A percentile compares a stretch with the other conserved stretches of the same genome.
Conservation (phyloP, 2,797 vertebrate species). For the Sebastes diploproa region DNA sequence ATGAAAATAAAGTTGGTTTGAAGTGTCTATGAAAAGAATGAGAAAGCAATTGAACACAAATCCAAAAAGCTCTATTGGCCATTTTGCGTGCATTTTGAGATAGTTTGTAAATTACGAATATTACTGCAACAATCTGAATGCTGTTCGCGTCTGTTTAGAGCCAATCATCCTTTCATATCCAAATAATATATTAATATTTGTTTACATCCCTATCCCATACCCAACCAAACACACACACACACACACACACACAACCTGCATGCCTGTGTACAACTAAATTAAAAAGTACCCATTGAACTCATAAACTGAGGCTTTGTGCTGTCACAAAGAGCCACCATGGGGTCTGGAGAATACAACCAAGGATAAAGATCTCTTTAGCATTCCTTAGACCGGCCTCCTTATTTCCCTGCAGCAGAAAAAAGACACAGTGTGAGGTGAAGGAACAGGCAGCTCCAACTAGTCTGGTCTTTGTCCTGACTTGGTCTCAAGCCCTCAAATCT, state of each 20-base stretch:
- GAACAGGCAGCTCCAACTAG: neutral
- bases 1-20: neutral
- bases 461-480: too few species aligned
- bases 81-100: neutral
- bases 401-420: conserved; percentile 35
- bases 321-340: conserved; percentile 37
- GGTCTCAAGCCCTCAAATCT: too few species aligned
- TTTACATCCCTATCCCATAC: neutral
- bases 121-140: neutral
- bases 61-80: neutral
- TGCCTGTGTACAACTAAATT: neutral
- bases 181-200: neutral
- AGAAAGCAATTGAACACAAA: neutral
- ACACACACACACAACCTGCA: neutral
- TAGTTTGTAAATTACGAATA: neutral
- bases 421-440: conserved; percentile 38
- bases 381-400: conserved; percentile 40
- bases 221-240: neutral
- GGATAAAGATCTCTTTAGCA: conserved; percentile 59
- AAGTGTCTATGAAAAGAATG: neutral
- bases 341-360: conserved; percentile 38
- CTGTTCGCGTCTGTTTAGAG: neutral
- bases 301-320: conserved; percentile 12
- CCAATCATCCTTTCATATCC: neutral
- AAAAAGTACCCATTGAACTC: conserved; percentile 2